Evolutionary conservation across 30 jellyfish, hydroid and myxozoan species (phyloP).

Genomic region (Aurelia aurita complex sp. Pacific): DNA sequence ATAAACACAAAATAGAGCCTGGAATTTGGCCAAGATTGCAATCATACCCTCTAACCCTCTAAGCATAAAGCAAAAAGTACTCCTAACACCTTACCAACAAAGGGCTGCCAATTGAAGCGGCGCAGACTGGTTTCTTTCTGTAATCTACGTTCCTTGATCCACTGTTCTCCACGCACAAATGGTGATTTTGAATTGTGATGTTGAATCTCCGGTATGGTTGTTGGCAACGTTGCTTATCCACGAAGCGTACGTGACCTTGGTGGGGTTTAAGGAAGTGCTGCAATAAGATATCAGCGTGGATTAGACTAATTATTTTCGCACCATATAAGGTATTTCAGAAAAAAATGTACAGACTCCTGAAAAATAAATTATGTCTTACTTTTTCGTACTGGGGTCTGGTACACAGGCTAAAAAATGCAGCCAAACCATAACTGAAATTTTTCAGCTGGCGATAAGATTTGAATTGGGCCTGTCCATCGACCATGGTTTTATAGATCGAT

Average conservation of each 20-base stretch:
- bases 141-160: background rate
- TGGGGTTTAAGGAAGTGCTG: background rate
- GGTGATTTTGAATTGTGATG: background rate
- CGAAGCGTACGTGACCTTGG: constrained; percentile 23
- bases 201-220: background rate
- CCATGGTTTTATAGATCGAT: no score
- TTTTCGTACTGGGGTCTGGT: no score
- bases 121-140: constrained; percentile 31
- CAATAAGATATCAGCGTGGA: background rate
- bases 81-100: constrained; percentile 42
- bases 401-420: no score
- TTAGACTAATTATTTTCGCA: no score
- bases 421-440: background rate
- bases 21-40: no score
- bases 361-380: no score
- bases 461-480: no score
- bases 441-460: background rate
- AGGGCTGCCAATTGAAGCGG: constrained; percentile 70
- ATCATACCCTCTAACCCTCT: no score
- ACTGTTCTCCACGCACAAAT: constrained; percentile 21
- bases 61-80: no score
- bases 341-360: no score
- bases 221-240: background rate
- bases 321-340: no score
- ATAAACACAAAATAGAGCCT: no score